These are phyloP conservation scores for Vulpes vulpes DNA, from an alignment of 2,113 vertebrate species.

Conservation along the genomic window DNA sequence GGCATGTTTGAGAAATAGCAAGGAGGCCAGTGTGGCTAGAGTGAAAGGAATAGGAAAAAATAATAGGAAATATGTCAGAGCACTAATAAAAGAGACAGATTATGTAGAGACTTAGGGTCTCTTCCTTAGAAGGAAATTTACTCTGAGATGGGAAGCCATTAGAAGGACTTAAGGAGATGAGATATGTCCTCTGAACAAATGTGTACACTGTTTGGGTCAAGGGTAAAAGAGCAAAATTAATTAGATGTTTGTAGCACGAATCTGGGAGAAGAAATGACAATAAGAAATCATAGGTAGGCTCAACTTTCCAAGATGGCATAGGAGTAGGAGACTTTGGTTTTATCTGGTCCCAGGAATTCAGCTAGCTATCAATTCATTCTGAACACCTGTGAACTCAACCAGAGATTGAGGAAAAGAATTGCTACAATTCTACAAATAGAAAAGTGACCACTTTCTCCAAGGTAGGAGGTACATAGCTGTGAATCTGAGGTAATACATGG, in stretches of 20 bases:
- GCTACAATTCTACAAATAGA: background rate
- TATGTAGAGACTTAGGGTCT: background rate
- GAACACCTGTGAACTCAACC: background rate
- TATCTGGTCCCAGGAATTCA: background rate
- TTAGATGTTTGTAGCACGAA: background rate
- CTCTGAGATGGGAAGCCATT: background rate
- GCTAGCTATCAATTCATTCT: background rate
- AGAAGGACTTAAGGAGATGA: background rate
- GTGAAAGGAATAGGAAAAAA: background rate
- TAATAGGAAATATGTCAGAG: background rate
- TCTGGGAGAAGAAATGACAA: background rate
- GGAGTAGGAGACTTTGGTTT: background rate
- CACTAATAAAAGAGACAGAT: background rate
- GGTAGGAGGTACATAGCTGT: background rate
- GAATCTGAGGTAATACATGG: background rate
- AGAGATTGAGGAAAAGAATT: background rate
- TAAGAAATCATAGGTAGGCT: background rate
- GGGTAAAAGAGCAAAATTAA: background rate
- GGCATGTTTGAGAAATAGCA: background rate
- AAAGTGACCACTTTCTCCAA: background rate
- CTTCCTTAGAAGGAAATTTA: background rate
- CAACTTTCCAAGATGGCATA: background rate
- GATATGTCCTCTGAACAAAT: background rate
- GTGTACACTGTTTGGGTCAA: background rate
- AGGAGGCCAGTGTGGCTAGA: background rate